These are phyloP conservation scores for Vannuccia rotundouncinata DNA, from an alignment of 2,888 invertebrate genomes.

Conservation along the genomic window DNA sequence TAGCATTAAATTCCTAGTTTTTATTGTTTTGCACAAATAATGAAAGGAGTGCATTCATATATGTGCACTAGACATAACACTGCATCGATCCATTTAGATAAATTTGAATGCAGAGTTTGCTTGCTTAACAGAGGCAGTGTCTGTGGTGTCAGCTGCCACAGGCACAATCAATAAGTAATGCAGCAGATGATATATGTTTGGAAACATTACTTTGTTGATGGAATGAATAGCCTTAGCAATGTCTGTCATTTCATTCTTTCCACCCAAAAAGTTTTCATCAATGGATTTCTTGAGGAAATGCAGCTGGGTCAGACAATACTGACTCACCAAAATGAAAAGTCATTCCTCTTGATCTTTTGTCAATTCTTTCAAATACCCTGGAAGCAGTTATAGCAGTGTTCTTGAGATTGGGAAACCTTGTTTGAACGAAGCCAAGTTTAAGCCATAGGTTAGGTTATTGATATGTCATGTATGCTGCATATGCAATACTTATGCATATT, in stretches of 20 bases:
- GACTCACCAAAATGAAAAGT: background rate
- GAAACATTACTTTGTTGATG: constrained; percentile 17
- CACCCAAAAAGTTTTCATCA: background rate
- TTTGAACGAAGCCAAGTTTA: too few relatives aligned
- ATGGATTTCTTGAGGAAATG: background rate
- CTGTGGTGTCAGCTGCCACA: too few relatives aligned
- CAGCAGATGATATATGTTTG: background rate
- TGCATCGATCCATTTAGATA: background rate
- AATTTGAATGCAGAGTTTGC: background rate
- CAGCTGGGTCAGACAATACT: background rate
- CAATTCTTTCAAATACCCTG: constrained; percentile 2
- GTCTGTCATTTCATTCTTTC: background rate
- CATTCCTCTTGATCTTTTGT: background rate
- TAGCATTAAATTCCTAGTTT: background rate
- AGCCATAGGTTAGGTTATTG: too few relatives aligned
- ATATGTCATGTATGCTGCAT: too few relatives aligned
- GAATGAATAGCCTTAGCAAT: background rate
- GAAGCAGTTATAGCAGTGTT: constrained; percentile 9
- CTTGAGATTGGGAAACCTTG: background rate
- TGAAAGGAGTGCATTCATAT: background rate
- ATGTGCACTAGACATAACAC: constrained; percentile 15
- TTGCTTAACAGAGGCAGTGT: background rate
- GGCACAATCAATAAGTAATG: background rate
- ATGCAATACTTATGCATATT: too few relatives aligned
- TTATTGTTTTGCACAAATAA: background rate